Evolutionary conservation across 2,888 invertebrate genomes (phyloP), one percentile per base, ranked within the genome.

Genomic region (Hydrotaea diabolus): DNA sequence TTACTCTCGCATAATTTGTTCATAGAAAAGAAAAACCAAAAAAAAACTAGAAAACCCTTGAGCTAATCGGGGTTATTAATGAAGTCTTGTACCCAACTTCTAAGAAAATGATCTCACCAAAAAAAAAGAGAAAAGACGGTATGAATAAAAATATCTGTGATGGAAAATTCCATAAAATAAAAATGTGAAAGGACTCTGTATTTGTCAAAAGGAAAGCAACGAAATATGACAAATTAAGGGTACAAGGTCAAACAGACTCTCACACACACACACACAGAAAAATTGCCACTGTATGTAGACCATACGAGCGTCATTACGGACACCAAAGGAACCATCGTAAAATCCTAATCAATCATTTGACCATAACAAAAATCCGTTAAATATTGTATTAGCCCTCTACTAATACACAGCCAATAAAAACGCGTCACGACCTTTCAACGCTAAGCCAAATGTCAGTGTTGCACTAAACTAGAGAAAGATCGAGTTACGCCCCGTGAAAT

Each of bases 381-480:
- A 66, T 66, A 43, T 43, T 39, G 43, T 66, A 66, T 66, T 66
- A 66, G 66, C 66, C 9, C 3, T 46, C 19, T 21, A 21, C 15
- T 23, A 69, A 19, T 23, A 21, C 64, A 77, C 21, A 74, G 62
- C 49, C 23, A 69, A 77, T 77, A 74, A 77, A 82, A 76, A 73
- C 76, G 19, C 69, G 69, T 80, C 81, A 15, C 26, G 26, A 13
- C 36, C 76, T 81, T 81, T 79, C 73, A 64, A 73, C 74, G 66
- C 53, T 77, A 80, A 71, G 59, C 59, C 69, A 79, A 36, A 66
- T 36, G 73, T 77, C 78, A 84, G 59, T 73, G 71, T 79, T 79
- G 2, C 17, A 13, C 21, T 11, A 39, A 46, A 75, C 31, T 55
- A 72, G 26, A 21, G 17, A 76, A 53, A 64, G 53, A 76, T 17